Base-by-base conservation (phyloP, 2,888 invertebrate genomes). In the Horisme vitalbata region DNA sequence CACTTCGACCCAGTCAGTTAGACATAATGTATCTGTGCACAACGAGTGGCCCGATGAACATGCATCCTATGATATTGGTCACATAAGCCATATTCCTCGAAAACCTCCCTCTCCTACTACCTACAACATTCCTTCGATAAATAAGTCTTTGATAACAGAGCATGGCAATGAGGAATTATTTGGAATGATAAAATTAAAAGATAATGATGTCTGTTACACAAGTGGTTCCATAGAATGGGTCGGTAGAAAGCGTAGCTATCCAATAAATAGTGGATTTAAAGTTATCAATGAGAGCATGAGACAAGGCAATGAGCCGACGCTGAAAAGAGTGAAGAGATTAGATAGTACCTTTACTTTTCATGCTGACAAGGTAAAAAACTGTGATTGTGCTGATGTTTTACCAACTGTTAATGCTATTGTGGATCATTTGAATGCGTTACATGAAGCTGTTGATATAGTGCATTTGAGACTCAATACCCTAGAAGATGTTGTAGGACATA, bases 341-440 rank as follows among this genome's bases (percentile, higher is more conserved):
- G 68, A 81, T 59, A 67, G 59, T 14, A 74, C 71, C 39, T 68
- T 60, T 39, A 66, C 60, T 11, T 53, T 53, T 61, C 61, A 55
- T 18, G 33, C 50, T 8, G 66, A 65, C 23, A 70, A 61, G 56
- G 56, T 70, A 26, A 78, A 72, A 39, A 79, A 79, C 43, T 86
- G 86, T 75, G 76, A 84, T 45, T 86, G 86, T 78, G 80, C 79
- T 37, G 80, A 87, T 73, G 78, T 88, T 11, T 57, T 89, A 43
- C 88, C 89, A 27, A 88, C 88, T 48, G 83, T 91, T 1, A 85
- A 90, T 82, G 86, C 86, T 27, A 84, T 92, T 59, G 88, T 88
- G 47, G 88, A 91, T 50, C 91, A 92, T 69, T 75, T 92, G 34
- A 90, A 90, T 75, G 89, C 89, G 8, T 72, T 92, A 6, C 90